A percentile compares a stretch with the other conserved stretches of the same genome.
phyloP scores from a whole-genome alignment of 2,113 vertebrate species.

The Cisticola juncidis region DNA sequence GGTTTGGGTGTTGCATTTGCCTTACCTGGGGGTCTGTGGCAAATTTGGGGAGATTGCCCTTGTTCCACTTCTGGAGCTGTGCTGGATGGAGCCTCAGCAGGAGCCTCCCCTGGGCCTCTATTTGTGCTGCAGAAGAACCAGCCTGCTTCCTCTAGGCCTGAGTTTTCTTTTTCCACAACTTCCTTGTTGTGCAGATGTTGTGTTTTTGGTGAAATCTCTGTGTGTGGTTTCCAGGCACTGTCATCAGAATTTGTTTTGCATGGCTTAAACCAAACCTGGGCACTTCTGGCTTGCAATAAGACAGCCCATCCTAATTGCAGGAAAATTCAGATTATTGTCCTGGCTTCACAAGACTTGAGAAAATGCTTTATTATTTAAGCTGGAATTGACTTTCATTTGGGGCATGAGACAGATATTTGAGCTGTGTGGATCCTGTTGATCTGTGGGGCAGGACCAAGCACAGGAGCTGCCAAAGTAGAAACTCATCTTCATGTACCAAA shows the following conservation, averaged over 20 bases:
- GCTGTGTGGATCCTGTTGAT: background rate
- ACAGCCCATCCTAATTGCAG: background rate
- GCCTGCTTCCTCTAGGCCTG: background rate
- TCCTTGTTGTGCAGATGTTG: background rate
- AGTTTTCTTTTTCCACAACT: background rate
- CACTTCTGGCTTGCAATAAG: background rate
- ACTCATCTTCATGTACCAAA: background rate
- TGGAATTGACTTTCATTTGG: background rate
- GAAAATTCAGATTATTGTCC: background rate
- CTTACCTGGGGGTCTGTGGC: background rate
- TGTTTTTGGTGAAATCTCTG: background rate
- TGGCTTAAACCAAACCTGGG: background rate
- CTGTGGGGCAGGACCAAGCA: background rate
- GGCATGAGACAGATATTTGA: rapidly evolving
- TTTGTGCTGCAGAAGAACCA: background rate
- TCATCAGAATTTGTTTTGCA: background rate
- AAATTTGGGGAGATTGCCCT: background rate
- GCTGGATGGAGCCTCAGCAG: rapidly evolving
- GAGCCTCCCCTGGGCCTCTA: background rate
- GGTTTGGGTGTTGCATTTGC: background rate
- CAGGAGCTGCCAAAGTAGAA: background rate
- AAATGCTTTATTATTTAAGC: background rate
- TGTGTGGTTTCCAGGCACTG: background rate
- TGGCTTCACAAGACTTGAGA: background rate
- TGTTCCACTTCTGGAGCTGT: background rate